phyloP scores from a whole-genome alignment of 2,113 vertebrate species.

The Nycticorax nycticorax region DNA sequence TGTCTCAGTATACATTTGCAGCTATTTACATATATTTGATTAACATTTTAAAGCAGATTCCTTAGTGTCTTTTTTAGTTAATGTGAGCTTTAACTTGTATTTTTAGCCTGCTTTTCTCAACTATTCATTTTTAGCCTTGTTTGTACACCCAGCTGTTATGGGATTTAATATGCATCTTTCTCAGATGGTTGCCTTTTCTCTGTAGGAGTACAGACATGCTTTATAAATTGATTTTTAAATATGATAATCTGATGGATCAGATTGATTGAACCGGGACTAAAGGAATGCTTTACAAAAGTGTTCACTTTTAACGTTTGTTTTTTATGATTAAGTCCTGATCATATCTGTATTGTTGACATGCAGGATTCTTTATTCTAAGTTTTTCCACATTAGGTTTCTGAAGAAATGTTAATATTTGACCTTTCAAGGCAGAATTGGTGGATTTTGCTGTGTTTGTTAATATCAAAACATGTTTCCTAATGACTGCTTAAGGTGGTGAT shows the following conservation, averaged over 20 bases:
- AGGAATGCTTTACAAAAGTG: not conserved
- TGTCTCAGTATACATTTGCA: constrained; percentile 42
- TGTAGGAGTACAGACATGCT: constrained; percentile 22
- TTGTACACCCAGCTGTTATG: constrained; percentile 50
- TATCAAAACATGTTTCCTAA: not conserved
- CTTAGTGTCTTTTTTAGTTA: constrained; percentile 62
- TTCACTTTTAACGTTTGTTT: not conserved
- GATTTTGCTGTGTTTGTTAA: not conserved
- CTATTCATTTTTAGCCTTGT: constrained; percentile 63
- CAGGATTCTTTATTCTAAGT: not conserved
- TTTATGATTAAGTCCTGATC: not conserved
- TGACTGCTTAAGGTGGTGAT: not conserved
- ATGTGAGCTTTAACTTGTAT: constrained; percentile 65
- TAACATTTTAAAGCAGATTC: constrained; percentile 71
- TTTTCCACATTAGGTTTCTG: not conserved
- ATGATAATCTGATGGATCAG: not conserved
- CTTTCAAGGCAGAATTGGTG: not conserved
- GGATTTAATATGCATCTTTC: constrained; percentile 54
- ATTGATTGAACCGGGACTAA: not conserved
- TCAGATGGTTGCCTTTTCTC: constrained; percentile 47
- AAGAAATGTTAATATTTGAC: not conserved
- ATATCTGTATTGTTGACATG: not conserved
- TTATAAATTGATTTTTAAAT: constrained; percentile 56
- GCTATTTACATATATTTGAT: constrained; percentile 70
- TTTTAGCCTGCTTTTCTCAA: constrained; percentile 60